Conservation (phyloP, 2,113 vertebrate genomes). For the Ameiurus melas region DNA sequence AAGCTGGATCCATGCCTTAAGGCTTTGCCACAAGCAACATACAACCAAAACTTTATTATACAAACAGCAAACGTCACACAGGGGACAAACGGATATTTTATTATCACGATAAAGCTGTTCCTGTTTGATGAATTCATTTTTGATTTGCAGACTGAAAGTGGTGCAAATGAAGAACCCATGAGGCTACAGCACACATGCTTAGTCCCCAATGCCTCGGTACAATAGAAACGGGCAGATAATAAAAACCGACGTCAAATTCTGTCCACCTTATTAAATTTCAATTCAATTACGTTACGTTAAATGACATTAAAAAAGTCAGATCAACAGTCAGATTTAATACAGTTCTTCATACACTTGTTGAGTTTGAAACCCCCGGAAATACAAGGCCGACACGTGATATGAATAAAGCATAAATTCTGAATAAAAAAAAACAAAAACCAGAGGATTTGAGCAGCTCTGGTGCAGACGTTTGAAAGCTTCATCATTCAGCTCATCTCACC, state of each 20-base stretch:
- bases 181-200: background rate
- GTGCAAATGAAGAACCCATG: background rate
- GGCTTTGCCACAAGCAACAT: background rate
- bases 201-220: background rate
- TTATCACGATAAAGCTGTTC: too few species aligned
- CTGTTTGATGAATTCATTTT: background rate
- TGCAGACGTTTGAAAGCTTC: conserved; percentile 14
- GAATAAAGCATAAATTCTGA: background rate
- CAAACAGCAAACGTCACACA: background rate
- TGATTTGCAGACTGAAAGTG: background rate
- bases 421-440: background rate
- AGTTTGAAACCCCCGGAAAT: background rate
- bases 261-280: background rate
- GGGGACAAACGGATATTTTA: background rate
- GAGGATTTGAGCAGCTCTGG: background rate
- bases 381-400: background rate
- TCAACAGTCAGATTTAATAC: background rate
- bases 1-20: background rate
- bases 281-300: background rate
- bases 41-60: background rate
- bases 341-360: background rate
- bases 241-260: background rate
- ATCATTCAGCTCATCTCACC: conserved; percentile 15
- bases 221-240: background rate
- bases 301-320: background rate